Evolutionary conservation across 2,113 vertebrate genomes (phyloP).

Genomic region (Nycticebus coucang): DNA sequence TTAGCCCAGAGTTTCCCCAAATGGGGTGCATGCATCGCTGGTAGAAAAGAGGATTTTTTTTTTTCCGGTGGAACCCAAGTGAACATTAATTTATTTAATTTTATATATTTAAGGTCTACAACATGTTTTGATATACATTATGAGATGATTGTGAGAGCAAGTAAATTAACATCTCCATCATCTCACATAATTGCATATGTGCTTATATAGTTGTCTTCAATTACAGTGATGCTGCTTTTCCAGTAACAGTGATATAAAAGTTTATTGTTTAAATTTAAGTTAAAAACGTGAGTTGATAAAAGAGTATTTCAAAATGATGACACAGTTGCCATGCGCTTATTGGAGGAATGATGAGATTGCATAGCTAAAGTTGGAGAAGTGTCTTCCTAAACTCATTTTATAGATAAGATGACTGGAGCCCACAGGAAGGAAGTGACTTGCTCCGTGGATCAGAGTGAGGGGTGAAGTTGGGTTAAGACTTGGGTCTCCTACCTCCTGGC

Average conservation of each 20-base stretch:
- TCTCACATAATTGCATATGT: not conserved
- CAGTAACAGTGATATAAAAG: not conserved
- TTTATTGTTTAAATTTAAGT: not conserved
- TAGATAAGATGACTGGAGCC: not conserved
- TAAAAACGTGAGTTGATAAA: not conserved
- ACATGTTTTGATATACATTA: not conserved
- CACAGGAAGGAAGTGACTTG: not conserved
- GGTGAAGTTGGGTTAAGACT: not conserved
- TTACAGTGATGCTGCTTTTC: not conserved
- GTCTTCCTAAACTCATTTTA: not conserved
- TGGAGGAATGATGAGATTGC: not conserved
- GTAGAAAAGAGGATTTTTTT: not conserved
- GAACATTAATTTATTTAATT: not conserved
- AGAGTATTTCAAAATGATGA: not conserved
- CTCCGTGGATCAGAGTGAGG: not conserved
- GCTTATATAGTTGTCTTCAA: not conserved
- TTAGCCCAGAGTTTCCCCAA: not conserved
- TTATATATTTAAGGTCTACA: not conserved
- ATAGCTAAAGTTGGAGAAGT: not conserved
- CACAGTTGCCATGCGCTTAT: not conserved
- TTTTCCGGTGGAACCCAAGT: not conserved
- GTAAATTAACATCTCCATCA: not conserved
- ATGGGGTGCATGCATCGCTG: not conserved
- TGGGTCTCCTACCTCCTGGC: not conserved
- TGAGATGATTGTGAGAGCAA: not conserved